These are phyloP conservation scores for Scarus forsteni DNA, from an alignment of 2,797 vertebrate species.

Conservation along the genomic window DNA sequence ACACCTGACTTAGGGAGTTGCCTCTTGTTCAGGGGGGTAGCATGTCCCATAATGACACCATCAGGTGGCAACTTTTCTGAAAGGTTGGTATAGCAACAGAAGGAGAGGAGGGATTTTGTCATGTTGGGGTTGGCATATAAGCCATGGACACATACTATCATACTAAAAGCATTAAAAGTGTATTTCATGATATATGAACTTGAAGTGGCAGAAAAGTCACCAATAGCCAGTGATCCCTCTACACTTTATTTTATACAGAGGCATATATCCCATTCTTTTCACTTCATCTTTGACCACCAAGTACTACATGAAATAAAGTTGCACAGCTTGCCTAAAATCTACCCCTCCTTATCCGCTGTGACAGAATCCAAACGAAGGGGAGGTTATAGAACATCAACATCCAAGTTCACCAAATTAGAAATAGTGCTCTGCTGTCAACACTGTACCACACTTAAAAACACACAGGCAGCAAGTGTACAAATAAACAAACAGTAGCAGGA, in stretches of 20 bases:
- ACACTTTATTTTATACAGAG: no score
- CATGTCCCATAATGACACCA: no score
- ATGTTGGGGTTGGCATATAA: no score
- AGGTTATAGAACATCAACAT: constrained; percentile 21
- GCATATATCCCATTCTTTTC: not conserved
- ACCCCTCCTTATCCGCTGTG: not conserved
- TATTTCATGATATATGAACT: not conserved
- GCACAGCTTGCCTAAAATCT: not conserved
- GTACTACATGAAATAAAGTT: constrained; percentile 2
- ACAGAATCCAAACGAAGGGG: constrained; percentile 3
- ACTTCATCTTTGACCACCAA: not conserved
- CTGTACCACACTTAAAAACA: not conserved
- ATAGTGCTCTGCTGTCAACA: constrained; percentile 35
- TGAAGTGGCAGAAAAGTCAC: not conserved
- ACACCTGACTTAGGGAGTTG: no score
- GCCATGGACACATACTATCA: no score
- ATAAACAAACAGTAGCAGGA: constrained; percentile 39
- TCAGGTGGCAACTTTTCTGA: no score
- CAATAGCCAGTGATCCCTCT: no score
- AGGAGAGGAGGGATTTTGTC: no score
- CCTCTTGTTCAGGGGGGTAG: no score
- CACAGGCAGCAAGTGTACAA: constrained; percentile 6
- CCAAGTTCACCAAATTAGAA: constrained; percentile 9
- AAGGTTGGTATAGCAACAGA: no score
- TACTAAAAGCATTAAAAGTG: no score